Conservation (phyloP, 2,888 invertebrate genomes). For the Pyrgus malvae region DNA sequence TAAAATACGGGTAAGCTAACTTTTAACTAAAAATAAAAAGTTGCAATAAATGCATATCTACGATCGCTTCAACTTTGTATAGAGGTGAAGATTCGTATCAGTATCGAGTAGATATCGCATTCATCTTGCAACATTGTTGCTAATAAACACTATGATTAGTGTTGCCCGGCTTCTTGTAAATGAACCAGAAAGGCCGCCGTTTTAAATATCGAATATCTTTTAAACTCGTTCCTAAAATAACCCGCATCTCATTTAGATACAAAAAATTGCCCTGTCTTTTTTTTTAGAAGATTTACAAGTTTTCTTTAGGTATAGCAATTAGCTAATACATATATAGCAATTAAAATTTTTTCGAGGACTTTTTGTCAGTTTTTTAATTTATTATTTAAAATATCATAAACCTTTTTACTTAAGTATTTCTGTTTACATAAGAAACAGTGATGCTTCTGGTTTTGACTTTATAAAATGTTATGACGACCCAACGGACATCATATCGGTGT, state of each 20-base stretch:
- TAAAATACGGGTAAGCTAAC: too few relatives aligned
- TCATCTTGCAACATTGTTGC: constrained; percentile 8
- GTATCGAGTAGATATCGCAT: background rate
- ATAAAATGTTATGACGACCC: too few relatives aligned
- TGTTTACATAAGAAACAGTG: too few relatives aligned
- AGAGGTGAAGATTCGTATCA: background rate
- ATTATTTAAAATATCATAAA: too few relatives aligned
- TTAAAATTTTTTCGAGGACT: too few relatives aligned
- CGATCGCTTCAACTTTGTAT: background rate
- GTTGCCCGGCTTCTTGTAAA: background rate
- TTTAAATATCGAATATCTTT: background rate
- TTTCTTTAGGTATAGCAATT: too few relatives aligned
- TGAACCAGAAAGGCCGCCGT: background rate
- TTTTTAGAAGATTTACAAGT: too few relatives aligned
- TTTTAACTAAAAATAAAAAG: background rate
- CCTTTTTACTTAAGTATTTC: too few relatives aligned
- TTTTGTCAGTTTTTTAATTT: too few relatives aligned
- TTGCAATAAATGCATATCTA: background rate
- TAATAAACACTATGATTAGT: constrained; percentile 5
- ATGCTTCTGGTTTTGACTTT: too few relatives aligned
- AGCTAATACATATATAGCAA: too few relatives aligned
- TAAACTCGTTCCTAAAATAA: background rate
- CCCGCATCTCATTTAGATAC: background rate
- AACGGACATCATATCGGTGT: too few relatives aligned
- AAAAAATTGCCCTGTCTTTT: background rate